Evolutionary conservation across 2,797 vertebrate genomes (phyloP).

Genomic region (Phalloptychus januarius): DNA sequence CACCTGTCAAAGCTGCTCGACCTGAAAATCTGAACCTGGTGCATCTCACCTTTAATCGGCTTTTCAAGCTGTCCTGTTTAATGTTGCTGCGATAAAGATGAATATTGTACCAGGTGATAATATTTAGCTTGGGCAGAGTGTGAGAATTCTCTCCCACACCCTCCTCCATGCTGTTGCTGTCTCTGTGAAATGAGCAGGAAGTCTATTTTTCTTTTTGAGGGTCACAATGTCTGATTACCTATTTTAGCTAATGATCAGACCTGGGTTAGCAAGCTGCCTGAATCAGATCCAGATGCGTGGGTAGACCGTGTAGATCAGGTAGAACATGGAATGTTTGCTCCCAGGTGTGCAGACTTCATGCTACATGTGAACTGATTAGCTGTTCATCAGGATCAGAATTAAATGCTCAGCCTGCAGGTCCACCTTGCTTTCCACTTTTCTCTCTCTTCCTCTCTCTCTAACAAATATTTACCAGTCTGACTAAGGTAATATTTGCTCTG

Average conservation of each 20-base stretch:
- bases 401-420: neutral
- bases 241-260: slow-evolving; percentile 63
- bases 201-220: slow-evolving; percentile 45
- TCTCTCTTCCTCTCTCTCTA: neutral
- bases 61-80: neutral
- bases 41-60: neutral
- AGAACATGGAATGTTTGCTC: neutral
- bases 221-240: slow-evolving; percentile 46
- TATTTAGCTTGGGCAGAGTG: slow-evolving; percentile 2
- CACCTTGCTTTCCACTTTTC: neutral
- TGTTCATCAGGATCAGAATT: neutral
- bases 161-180: slow-evolving; percentile 14
- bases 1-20: neutral
- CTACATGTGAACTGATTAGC: neutral
- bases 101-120: slow-evolving; percentile 28
- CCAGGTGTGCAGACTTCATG: neutral
- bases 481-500: neutral
- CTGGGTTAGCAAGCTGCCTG: slow-evolving; percentile 35
- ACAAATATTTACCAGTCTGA: neutral
- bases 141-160: slow-evolving; percentile 38
- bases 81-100: neutral
- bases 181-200: slow-evolving; percentile 38
- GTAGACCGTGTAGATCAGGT: neutral
- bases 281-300: slow-evolving; percentile 42
- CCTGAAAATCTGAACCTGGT: neutral